Conservation (phyloP, 1,140 invertebrate species). For the Nebria ingens region DNA sequence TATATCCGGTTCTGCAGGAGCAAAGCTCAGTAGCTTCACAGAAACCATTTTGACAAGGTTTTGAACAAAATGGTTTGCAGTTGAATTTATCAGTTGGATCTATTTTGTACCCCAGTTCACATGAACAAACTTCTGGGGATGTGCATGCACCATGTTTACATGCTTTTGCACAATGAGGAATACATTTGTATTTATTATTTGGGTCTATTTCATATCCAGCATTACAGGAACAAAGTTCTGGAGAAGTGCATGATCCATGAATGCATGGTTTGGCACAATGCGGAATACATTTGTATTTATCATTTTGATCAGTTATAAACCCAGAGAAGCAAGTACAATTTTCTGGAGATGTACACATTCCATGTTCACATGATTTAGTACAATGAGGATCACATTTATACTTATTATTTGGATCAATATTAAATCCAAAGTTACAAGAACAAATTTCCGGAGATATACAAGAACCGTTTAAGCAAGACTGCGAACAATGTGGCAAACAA, state of each 20-base stretch:
- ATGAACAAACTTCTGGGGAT: conserved; percentile 44
- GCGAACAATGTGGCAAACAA: conserved; percentile 36
- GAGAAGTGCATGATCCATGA: conserved; percentile 24
- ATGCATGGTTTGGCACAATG: conserved; percentile 25
- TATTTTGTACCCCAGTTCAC: conserved; percentile 15
- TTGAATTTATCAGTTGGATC: conserved; percentile 20
- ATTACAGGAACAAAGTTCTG: conserved; percentile 26
- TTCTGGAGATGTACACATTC: conserved; percentile 24
- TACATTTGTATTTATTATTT: conserved; percentile 25
- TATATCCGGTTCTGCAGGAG: conserved; percentile 11
- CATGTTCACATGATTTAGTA: conserved; percentile 9
- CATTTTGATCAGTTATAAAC: conserved; percentile 17
- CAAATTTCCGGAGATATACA: conserved; percentile 26
- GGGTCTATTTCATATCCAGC: conserved; percentile 22
- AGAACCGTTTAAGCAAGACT: conserved; percentile 18
- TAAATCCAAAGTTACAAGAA: conserved; percentile 22
- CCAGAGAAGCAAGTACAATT: conserved; percentile 26
- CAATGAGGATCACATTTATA: conserved; percentile 21
- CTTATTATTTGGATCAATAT: conserved; percentile 14
- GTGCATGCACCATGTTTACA: conserved; percentile 48
- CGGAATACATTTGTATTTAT: conserved; percentile 38
- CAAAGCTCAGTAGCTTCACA: conserved; percentile 33
- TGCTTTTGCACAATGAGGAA: conserved; percentile 40
- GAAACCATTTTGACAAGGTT: conserved; percentile 33
- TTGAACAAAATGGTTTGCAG: conserved; percentile 35